phyloP scores from a whole-genome alignment of 2,888 invertebrate species.

The Callyntrura sp. region DNA sequence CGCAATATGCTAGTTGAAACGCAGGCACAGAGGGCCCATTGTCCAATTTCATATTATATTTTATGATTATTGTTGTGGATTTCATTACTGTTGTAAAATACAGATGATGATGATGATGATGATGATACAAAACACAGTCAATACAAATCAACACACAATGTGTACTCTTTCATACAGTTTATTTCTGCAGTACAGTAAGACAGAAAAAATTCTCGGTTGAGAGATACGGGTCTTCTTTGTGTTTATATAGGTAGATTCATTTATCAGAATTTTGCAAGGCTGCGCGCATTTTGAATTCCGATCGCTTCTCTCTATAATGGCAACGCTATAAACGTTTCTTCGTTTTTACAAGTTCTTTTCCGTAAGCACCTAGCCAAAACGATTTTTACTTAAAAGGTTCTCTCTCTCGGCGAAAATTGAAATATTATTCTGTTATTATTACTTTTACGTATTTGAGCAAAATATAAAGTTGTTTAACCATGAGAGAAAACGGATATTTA shows the following conservation, averaged over 20 bases:
- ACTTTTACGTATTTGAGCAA: slow-evolving; percentile 1
- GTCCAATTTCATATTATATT: slow-evolving; percentile 2
- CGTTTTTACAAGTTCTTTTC: slow-evolving; percentile 38
- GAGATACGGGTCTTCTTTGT: slow-evolving; percentile 2
- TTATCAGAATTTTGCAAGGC: neutral
- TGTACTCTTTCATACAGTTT: neutral
- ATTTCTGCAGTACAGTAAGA: neutral
- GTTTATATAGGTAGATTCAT: neutral
- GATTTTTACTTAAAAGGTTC: neutral
- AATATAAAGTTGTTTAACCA: slow-evolving; percentile 63
- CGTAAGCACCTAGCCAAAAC: slow-evolving; percentile 7
- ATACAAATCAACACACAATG: neutral
- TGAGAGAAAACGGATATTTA: slow-evolving; percentile 64
- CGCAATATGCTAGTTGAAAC: neutral
- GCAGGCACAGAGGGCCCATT: neutral
- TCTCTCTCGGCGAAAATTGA: slow-evolving; percentile 24
- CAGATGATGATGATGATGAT: neutral
- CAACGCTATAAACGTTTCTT: neutral
- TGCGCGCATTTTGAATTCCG: slow-evolving; percentile 22
- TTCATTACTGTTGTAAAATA: slow-evolving; percentile 16
- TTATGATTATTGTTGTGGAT: slow-evolving; percentile 26
- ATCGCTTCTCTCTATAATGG: slow-evolving; percentile 13
- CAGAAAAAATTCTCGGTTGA: neutral
- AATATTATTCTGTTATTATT: slow-evolving; percentile 24
- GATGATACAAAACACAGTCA: neutral